Evolutionary conservation across 2,797 vertebrate species (phyloP).

Genomic region (Heterohyrax brucei): DNA sequence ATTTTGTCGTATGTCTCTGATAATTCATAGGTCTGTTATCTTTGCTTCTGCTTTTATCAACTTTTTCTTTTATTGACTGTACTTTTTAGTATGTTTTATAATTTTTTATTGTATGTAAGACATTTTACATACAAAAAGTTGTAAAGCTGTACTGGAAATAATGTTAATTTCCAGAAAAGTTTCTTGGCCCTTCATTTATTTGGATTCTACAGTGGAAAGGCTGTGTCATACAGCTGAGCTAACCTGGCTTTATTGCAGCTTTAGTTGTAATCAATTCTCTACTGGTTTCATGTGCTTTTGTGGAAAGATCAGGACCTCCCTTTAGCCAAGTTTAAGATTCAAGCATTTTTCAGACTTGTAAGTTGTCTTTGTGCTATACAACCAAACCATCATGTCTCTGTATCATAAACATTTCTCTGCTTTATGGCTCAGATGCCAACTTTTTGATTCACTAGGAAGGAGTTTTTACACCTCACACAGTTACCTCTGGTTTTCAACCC

Average conservation of each 20-base stretch:
- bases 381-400: not conserved
- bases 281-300: not conserved
- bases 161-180: not conserved
- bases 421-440: not conserved
- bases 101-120: slow-evolving; percentile 4
- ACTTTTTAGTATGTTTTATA: not conserved
- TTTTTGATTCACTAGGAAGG: not conserved
- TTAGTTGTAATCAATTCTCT: not conserved
- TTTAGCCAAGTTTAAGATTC: not conserved
- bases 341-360: not conserved
- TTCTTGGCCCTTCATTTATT: not conserved
- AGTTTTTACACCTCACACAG: not conserved
- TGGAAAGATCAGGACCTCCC: not conserved
- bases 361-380: slow-evolving; percentile 7
- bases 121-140: not conserved
- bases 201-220: not conserved
- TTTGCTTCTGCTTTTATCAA: slow-evolving; percentile 17
- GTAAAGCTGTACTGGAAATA: not conserved
- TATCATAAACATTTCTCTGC: not conserved
- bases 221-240: not conserved
- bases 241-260: not conserved
- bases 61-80: slow-evolving; percentile 39
- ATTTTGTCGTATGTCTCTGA: not conserved
- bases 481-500: not conserved
- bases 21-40: not conserved